Percentiles rank a stretch among this genome's conserved stretches.
phyloP scores from a whole-genome alignment of 2,113 vertebrate species.

The Semnopithecus entellus region DNA sequence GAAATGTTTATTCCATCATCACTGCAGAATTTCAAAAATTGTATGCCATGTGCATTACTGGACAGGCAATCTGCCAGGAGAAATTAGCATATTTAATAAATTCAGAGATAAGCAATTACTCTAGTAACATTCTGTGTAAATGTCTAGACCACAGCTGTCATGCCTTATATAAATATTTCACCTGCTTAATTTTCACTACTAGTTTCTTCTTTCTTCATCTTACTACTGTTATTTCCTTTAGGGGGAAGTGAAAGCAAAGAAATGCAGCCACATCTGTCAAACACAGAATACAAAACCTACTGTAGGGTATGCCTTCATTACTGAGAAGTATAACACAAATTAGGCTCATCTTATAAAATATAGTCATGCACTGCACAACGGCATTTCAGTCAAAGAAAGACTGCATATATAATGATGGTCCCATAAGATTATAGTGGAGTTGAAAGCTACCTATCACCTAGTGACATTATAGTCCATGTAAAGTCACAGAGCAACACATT shows the following conservation, averaged over 20 bases:
- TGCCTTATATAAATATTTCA: background rate
- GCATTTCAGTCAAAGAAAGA: background rate
- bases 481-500: background rate
- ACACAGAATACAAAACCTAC: background rate
- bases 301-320: background rate
- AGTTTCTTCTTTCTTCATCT: background rate
- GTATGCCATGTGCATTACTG: background rate
- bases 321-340: background rate
- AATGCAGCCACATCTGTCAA: background rate
- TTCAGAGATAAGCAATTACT: background rate
- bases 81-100: slow-evolving; percentile 3
- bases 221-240: background rate
- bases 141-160: background rate
- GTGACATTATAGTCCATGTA: background rate
- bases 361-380: background rate
- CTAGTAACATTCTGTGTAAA: background rate
- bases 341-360: background rate
- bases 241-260: background rate
- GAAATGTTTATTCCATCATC: background rate
- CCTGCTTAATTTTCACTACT: background rate
- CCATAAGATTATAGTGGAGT: background rate
- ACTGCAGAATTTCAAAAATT: background rate
- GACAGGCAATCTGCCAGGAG: background rate
- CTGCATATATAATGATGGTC: background rate
- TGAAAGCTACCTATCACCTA: background rate